These are phyloP conservation scores for Tolmerus cingulatus DNA, from an alignment of 2,888 invertebrate species.

Conservation along the genomic window DNA sequence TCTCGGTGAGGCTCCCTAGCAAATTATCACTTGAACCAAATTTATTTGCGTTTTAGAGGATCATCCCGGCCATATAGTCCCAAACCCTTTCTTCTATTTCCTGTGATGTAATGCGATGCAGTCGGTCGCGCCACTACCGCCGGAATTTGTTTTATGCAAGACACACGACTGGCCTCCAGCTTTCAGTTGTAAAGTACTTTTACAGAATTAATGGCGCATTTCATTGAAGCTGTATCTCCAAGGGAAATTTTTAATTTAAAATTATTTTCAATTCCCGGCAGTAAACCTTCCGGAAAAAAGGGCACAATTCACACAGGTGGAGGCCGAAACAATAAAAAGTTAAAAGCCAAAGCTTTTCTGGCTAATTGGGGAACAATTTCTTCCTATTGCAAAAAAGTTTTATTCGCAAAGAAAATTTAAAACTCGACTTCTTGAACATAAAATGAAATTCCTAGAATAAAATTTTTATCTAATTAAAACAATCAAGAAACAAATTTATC, in stretches of 20 bases:
- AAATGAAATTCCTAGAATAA: too few relatives aligned
- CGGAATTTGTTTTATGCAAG: background rate
- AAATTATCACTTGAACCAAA: constrained; percentile 28
- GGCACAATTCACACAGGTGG: background rate
- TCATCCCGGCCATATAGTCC: background rate
- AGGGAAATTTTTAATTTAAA: background rate
- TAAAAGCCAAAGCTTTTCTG: background rate
- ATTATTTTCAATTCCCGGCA: background rate
- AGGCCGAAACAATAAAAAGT: background rate
- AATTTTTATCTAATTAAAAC: too few relatives aligned
- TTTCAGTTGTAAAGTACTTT: background rate
- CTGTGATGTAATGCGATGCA: background rate
- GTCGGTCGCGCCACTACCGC: background rate
- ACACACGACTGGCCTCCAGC: background rate
- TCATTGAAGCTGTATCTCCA: background rate
- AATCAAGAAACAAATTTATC: too few relatives aligned
- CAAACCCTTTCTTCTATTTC: background rate
- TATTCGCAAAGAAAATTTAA: background rate
- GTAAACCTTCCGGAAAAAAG: background rate
- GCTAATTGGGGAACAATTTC: background rate
- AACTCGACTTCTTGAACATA: too few relatives aligned
- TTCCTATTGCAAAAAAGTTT: background rate
- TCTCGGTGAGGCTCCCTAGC: background rate
- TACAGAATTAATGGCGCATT: background rate
- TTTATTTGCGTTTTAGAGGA: constrained; percentile 4